Evolutionary conservation across 2,797 vertebrate species (phyloP).

Genomic region (Gallinago solitaria): DNA sequence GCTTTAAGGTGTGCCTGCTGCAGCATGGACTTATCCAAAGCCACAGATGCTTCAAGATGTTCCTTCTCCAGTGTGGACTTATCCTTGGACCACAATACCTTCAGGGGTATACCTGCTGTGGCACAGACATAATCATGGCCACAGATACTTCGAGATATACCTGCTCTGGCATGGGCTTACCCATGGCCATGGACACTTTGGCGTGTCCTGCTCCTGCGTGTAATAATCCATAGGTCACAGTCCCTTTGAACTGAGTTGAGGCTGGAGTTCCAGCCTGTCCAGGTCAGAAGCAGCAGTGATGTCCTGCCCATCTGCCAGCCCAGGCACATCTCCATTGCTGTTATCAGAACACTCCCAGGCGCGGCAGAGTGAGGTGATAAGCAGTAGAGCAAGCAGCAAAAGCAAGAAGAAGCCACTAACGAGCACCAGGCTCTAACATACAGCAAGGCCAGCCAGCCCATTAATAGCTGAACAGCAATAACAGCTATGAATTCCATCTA

Average conservation of each 20-base stretch:
- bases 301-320: background rate
- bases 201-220: background rate
- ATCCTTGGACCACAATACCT: background rate
- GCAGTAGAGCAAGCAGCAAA: background rate
- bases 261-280: background rate
- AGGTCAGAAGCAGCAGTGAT: background rate
- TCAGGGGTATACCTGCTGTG: background rate
- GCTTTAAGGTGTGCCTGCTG: background rate
- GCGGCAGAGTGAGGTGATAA: background rate
- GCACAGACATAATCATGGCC: background rate
- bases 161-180: background rate
- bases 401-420: background rate
- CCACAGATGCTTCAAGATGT: background rate
- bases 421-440: background rate
- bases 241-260: background rate
- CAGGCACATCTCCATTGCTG: background rate
- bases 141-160: background rate
- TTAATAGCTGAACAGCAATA: background rate
- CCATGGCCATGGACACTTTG: background rate
- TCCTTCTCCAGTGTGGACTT: background rate
- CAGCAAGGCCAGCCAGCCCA: background rate
- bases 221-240: background rate
- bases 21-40: background rate
- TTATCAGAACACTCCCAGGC: background rate
- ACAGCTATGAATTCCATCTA: background rate